A percentile compares a stretch with the other conserved stretches of the same genome.
Evolutionary conservation across 2,888 invertebrate species (phyloP).

Genomic region (Tachina lurida): DNA sequence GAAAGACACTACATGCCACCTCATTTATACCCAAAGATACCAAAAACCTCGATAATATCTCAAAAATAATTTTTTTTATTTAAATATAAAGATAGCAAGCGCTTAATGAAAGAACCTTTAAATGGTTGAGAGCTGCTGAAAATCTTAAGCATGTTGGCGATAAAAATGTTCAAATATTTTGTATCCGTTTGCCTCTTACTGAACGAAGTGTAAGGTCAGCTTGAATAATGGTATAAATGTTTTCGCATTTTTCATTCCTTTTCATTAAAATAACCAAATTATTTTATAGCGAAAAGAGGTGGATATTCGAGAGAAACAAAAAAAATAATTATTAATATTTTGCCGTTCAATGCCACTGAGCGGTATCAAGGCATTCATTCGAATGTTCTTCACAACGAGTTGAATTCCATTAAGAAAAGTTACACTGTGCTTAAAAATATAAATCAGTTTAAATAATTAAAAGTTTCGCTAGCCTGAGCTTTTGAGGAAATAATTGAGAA

Average conservation of each 20-base stretch:
- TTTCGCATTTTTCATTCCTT: background rate
- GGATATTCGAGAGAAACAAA: background rate
- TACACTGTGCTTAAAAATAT: too few species aligned
- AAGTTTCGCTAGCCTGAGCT: too few species aligned
- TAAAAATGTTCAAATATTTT: slow-evolving; percentile 8
- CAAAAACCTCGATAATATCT: too few species aligned
- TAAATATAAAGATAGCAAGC: too few species aligned
- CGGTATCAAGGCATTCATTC: background rate
- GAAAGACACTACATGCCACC: too few species aligned
- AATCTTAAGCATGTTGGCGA: background rate
- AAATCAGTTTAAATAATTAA: too few species aligned
- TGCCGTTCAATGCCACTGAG: background rate
- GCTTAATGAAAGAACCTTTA: too few species aligned
- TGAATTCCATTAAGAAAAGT: too few species aligned
- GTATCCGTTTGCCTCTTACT: slow-evolving; percentile 6
- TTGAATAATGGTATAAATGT: background rate
- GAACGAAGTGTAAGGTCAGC: background rate
- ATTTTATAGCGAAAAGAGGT: background rate
- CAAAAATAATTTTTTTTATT: too few species aligned
- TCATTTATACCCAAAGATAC: too few species aligned
- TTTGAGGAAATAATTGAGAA: too few species aligned
- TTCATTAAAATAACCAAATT: slow-evolving; percentile 5
- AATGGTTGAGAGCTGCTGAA: background rate
- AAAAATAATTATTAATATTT: background rate
- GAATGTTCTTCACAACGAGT: background rate